phyloP scores from a whole-genome alignment of 2,888 invertebrate species.

The Drosophila meridionalis region DNA sequence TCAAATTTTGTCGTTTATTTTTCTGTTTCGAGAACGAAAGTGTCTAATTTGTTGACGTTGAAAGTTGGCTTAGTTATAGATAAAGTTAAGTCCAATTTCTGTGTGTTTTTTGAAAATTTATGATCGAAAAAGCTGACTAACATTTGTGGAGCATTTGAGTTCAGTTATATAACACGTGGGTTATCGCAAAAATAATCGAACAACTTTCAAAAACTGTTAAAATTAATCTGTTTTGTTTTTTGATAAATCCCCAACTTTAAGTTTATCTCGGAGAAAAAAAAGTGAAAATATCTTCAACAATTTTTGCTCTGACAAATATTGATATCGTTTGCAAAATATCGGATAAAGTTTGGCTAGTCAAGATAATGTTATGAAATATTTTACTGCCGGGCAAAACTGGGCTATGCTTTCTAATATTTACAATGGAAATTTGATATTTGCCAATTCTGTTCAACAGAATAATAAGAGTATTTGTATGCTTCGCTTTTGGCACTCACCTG shows the following conservation, averaged over 20 bases:
- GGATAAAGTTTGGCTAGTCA: not conserved
- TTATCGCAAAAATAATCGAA: not conserved
- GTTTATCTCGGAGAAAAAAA: no score
- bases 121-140: not conserved
- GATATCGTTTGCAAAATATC: not conserved
- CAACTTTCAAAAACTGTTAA: not conserved
- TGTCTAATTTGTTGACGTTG: slow-evolving; percentile 46
- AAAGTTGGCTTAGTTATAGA: slow-evolving; percentile 42
- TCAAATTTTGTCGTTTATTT: not conserved
- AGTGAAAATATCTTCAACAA: no score
- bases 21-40: slow-evolving; percentile 69
- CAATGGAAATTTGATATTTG: not conserved
- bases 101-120: not conserved
- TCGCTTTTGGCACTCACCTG: slow-evolving; percentile 83
- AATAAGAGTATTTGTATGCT: not conserved
- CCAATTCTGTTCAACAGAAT: not conserved
- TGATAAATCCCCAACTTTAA: not conserved
- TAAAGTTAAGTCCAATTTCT: slow-evolving; percentile 1
- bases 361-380: not conserved
- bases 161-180: not conserved
- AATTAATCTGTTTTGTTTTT: not conserved
- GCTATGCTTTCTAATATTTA: not conserved
- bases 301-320: no score
- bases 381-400: not conserved
- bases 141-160: no score